A percentile compares a stretch with the other conserved stretches of the same genome.
These are phyloP conservation scores for Micropoecilia bifurca DNA, from an alignment of 2,797 vertebrate species.

Conservation along the genomic window DNA sequence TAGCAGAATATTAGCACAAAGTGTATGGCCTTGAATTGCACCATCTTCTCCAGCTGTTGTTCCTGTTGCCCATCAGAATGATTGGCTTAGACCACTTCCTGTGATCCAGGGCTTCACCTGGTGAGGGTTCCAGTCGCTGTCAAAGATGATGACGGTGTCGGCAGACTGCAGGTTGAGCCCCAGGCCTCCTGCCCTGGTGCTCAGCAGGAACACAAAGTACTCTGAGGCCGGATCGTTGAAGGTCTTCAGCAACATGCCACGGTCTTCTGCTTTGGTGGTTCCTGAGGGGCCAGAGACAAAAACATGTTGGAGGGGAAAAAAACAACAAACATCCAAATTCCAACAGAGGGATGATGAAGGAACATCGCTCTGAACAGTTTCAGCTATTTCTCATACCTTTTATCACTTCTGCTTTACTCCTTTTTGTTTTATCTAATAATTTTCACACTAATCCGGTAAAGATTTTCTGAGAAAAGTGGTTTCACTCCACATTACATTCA, in stretches of 20 bases:
- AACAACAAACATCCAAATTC: neutral
- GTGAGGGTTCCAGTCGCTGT: constrained; percentile 98
- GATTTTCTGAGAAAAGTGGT: neutral
- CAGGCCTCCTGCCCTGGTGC: constrained; percentile 93
- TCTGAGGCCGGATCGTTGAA: constrained; percentile 93
- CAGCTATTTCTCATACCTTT: neutral
- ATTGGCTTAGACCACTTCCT: neutral
- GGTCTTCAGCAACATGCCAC: constrained; percentile 93
- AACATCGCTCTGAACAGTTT: neutral
- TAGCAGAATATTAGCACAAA: too few relatives aligned
- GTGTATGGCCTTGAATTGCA: too few relatives aligned
- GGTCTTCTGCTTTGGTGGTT: constrained; percentile 96
- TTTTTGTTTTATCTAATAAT: neutral
- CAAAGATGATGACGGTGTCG: constrained; percentile 96
- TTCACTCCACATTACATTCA: neutral
- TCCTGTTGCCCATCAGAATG: neutral
- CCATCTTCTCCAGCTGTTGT: neutral
- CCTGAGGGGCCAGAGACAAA: constrained; percentile 72
- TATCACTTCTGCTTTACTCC: neutral
- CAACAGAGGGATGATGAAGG: neutral
- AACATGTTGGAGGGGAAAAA: neutral
- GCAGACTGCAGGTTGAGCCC: constrained; percentile 97
- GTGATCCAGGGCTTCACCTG: constrained; percentile 79
- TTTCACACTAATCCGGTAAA: neutral
- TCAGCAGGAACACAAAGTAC: constrained; percentile 96